Base-by-base conservation (phyloP, 2,113 vertebrate genomes). In the Tamias sibiricus region DNA sequence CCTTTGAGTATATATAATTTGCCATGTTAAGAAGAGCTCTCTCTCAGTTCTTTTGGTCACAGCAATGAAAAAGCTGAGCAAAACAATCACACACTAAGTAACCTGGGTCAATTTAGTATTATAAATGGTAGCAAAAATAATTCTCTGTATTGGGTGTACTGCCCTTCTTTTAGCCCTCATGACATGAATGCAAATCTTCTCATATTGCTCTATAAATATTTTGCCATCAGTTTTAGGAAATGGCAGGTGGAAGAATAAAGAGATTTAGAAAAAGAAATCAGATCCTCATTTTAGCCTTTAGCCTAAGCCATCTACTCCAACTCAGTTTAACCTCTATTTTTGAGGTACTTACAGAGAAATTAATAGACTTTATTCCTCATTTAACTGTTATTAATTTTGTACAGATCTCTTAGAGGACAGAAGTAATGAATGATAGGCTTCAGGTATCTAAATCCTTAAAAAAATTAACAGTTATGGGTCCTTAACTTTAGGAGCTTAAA, bases 381-480 rank as follows among this genome's bases (percentile, higher is more conserved):
- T 84, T 93, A 86, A 75, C n/a, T 66, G 1, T 44, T 86, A 77
- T 24, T 83, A 74, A 94, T 87, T 96, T 79, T 87, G 32, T 47
- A 49, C 32, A 76, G 20, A 8, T 95, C 49, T 16, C 40, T 74
- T 40, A 89, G 9, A 92, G 20, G 52, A 20, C 76, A 82, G 17
- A 92, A 69, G 32, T 92, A 95, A 66, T 90, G 32, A 79, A 8
- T 68, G 54, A 87, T 42, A 44, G 44, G 16, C 16, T 95, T 80
- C 20, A 37, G 9, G 32, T 54, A 86, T 72, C 28, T 81, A 57
- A 90, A 42, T 40, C 22, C 10, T 92, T 79, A 77, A 49, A 74
- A 74, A 83, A 93, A 64, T 42, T 68, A 79, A 2, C 32, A 88
- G 54, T 22, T 30, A 69, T 80, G 54, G 0, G 14, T 8, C 19